Evolutionary conservation across 2,888 invertebrate genomes (phyloP).

Genomic region (Scotopteryx bipunctaria): DNA sequence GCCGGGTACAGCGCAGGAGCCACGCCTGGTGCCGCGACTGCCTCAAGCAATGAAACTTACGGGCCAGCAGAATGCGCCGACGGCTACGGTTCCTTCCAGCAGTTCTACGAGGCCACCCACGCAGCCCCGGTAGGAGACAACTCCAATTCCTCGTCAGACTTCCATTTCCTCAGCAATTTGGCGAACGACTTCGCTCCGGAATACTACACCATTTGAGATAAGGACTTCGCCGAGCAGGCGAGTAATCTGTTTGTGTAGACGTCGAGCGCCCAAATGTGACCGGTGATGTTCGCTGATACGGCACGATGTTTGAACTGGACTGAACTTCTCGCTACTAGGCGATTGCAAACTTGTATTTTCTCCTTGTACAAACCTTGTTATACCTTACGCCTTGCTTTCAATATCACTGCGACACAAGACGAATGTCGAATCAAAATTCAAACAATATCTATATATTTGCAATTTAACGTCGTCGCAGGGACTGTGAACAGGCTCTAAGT

Average conservation of each 20-base stretch:
- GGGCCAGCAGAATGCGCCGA: conserved; percentile 82
- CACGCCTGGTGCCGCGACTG: conserved; percentile 47
- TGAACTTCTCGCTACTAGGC: conserved; percentile 62
- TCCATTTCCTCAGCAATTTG: conserved; percentile 95
- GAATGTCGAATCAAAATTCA: background rate
- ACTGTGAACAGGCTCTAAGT: conserved; percentile 41
- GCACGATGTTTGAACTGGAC: conserved; percentile 52
- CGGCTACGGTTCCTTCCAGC: conserved; percentile 87
- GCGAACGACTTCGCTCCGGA: conserved; percentile 97
- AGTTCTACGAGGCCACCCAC: conserved; percentile 86
- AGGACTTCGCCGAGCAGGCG: conserved; percentile 81
- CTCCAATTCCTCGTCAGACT: conserved; percentile 96
- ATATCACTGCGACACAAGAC: background rate
- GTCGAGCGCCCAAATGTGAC: conserved; percentile 25
- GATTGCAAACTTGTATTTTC: conserved; percentile 53
- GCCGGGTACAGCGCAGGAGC: conserved; percentile 48
- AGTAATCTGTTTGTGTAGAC: conserved; percentile 78
- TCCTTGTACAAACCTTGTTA: conserved; percentile 50
- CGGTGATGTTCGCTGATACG: conserved; percentile 28
- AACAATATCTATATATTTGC: background rate
- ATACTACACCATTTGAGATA: conserved; percentile 88
- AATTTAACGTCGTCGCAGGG: conserved; percentile 21
- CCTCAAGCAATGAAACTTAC: conserved; percentile 70
- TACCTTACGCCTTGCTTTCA: conserved; percentile 1
- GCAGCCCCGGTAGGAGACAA: conserved; percentile 87